A percentile compares a stretch with the other conserved stretches of the same genome.
Evolutionary conservation across 2,113 vertebrate species (phyloP).

Genomic region (Cheirogaleus medius): DNA sequence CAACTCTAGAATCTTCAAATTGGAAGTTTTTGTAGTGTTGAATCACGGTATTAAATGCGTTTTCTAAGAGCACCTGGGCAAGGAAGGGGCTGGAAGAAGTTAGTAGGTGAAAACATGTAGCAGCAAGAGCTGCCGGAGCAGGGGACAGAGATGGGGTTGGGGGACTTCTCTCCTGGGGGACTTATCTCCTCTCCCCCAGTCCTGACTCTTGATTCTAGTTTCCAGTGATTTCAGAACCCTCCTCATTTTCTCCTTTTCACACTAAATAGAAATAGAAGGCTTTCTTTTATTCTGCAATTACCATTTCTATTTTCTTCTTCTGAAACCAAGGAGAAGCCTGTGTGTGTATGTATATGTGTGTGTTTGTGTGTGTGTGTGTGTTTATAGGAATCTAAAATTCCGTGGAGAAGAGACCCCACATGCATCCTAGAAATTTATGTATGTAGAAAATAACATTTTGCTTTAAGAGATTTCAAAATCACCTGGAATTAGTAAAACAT

Average conservation of each 20-base stretch:
- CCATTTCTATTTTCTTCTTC: not conserved
- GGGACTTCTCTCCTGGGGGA: not conserved
- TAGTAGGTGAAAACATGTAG: not conserved
- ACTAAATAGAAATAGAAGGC: not conserved
- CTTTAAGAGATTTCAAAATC: not conserved
- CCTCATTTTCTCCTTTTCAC: not conserved
- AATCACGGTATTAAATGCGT: not conserved
- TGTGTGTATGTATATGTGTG: not conserved
- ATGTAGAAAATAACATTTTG: not conserved
- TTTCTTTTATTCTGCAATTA: not conserved
- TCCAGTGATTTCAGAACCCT: not conserved
- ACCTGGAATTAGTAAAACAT: not conserved
- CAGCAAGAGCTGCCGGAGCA: rapidly evolving
- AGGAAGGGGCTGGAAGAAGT: not conserved
- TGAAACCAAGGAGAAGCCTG: not conserved
- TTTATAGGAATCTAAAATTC: not conserved
- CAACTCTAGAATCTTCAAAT: not conserved
- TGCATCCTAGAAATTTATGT: not conserved
- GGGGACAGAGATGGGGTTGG: not conserved
- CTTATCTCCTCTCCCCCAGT: not conserved
- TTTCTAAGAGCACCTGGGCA: not conserved
- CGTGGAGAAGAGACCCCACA: not conserved
- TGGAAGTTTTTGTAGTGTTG: not conserved
- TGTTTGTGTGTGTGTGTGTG: not conserved
- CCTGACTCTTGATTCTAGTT: not conserved